Conservation (phyloP, 1,140 invertebrate genomes). For the Danaus plexippus region DNA sequence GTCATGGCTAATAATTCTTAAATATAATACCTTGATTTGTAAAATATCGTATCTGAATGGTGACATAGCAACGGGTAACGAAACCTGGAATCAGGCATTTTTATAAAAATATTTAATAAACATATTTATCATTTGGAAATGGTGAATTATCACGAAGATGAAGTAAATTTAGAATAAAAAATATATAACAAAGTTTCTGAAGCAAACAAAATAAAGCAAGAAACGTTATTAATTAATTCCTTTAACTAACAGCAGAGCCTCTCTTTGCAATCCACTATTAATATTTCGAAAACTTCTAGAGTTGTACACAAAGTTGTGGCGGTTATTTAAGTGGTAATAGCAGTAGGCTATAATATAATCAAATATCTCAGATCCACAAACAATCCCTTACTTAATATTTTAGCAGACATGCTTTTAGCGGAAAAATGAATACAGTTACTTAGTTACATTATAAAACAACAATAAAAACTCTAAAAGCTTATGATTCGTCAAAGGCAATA, state of each 20-base stretch:
- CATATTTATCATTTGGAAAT: no score
- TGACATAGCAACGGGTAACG: background rate
- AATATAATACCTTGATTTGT: no score
- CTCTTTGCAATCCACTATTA: slow-evolving; percentile 24
- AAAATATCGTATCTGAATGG: no score
- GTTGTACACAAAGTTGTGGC: slow-evolving; percentile 10
- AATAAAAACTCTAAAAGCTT: no score
- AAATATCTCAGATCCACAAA: slow-evolving; percentile 2
- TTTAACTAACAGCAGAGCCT: slow-evolving; percentile 15
- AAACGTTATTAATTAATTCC: slow-evolving; percentile 17
- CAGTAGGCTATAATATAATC: slow-evolving; percentile 13
- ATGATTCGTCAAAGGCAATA: no score
- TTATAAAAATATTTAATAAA: no score
- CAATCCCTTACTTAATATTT: no score
- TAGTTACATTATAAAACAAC: no score
- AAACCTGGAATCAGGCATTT: background rate
- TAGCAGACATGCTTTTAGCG: no score
- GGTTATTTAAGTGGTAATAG: slow-evolving; percentile 17
- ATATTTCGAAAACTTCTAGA: slow-evolving; percentile 15
- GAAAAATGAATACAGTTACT: no score
- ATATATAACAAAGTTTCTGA: background rate
- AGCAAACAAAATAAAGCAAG: slow-evolving; percentile 10
- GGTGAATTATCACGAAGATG: no score
- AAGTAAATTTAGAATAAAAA: no score
- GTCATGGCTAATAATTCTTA: slow-evolving; percentile 62